Base-by-base conservation (phyloP, 2,113 vertebrate genomes). In the Micromys minutus region DNA sequence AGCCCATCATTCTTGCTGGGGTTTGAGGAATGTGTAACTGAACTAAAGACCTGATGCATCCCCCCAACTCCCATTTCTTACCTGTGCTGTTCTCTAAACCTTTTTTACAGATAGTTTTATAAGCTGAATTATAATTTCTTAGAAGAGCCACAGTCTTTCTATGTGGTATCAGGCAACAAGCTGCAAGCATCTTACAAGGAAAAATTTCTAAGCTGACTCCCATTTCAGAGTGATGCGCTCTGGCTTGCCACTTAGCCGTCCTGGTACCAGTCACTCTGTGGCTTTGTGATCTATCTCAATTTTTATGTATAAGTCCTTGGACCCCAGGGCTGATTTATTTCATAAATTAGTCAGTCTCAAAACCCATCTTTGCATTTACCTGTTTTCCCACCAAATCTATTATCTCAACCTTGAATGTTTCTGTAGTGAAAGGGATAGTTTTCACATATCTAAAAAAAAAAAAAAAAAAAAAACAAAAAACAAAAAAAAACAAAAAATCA, bases 261-360 rank as follows among this genome's bases (percentile, higher is more conserved):
- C 31, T 19, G 36, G 55, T 24, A 72, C 34, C 36, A 29, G 67
- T n/a, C 47, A 69, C 45, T 71, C 59, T 84, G 13, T 26, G 50
- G 13, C 95, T 65, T 84, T 36, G 84, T 45, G 72, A 81, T 92
- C 45, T 61, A 83, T 92, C 52, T 95, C 94, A 87, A 96, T 95
- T 89, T 87, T 57, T 93, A 22, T 89, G 39, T 81, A 90, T 74
- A 47, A 89, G 63, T 92, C 59, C 61, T 94, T 47, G 87, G 89
- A 79, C 26, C 57, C n/a, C 42, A 63, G 17, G 31, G 92, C 61
- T 95, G 80, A 45, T 63, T 92, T 87, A 57, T 90, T 93, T 89
- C 50, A 39, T 92, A 94, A 91, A 57, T 6, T 75, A 59, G 83
- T 61, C 52, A 92, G 39, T 59, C 69, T n/a, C 69, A 69, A 80